Evolutionary conservation across 37 sponge, comb jelly and placozoan genomes (phyloP).

Genomic region (Sycon ciliatum): DNA sequence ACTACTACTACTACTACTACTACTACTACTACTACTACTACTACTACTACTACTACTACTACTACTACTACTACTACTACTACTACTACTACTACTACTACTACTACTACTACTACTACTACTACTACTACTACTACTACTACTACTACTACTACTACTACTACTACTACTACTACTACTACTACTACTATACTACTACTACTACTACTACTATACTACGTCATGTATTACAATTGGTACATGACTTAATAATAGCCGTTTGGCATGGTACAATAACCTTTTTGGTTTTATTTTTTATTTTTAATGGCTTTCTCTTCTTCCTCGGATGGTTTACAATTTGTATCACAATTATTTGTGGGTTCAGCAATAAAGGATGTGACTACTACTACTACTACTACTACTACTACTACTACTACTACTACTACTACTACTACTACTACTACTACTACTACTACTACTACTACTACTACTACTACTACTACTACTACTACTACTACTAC

Average conservation of each 20-base stretch:
- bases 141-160: conserved; percentile 9
- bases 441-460: conserved; percentile 9
- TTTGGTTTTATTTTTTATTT: too few species aligned
- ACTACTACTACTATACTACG: too few species aligned
- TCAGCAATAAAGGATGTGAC: too few species aligned
- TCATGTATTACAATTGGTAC: too few species aligned
- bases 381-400: too few species aligned
- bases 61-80: conserved; percentile 9
- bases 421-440: conserved; percentile 9
- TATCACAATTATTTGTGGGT: too few species aligned
- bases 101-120: conserved; percentile 9
- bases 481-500: conserved; percentile 9
- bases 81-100: conserved; percentile 9
- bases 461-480: conserved; percentile 9
- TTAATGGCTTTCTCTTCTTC: too few species aligned
- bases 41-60: conserved; percentile 9
- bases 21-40: conserved; percentile 9
- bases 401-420: conserved; percentile 9
- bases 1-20: conserved; percentile 9
- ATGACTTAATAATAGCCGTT: too few species aligned
- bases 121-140: conserved; percentile 9
- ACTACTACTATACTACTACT: too few species aligned
- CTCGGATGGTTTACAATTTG: too few species aligned
- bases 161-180: too few species aligned
- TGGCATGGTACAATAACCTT: too few species aligned